A percentile compares a stretch with the other conserved stretches of the same genome.
Conservation (phyloP, 1,140 invertebrate genomes). For the Phortica variegata region DNA sequence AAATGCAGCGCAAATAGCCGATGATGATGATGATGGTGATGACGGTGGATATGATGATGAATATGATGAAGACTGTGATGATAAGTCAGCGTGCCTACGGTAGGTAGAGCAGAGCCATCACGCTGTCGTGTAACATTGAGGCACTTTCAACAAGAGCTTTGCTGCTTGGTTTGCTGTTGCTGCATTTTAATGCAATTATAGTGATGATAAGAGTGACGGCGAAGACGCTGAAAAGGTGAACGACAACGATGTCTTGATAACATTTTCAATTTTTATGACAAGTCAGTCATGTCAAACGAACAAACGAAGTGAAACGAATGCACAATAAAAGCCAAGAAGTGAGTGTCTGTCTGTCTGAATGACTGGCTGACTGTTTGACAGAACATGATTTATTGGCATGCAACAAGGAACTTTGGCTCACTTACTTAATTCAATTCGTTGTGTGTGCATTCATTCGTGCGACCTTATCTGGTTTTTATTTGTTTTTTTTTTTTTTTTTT, state of each 20-base stretch:
- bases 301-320: slow-evolving; percentile 13
- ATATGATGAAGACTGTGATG: too few relatives aligned
- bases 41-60: too few relatives aligned
- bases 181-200: slow-evolving; percentile 47
- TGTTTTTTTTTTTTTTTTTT: too few relatives aligned
- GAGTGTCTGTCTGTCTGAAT: slow-evolving; percentile 20
- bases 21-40: too few relatives aligned
- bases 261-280: slow-evolving; percentile 55
- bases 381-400: slow-evolving; percentile 51
- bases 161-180: too few relatives aligned
- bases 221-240: not conserved
- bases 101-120: too few relatives aligned
- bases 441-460: too few relatives aligned
- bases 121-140: not conserved
- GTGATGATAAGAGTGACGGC: slow-evolving; percentile 34
- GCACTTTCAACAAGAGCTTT: too few relatives aligned
- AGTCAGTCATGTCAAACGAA: slow-evolving; percentile 26
- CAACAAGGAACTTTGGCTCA: slow-evolving; percentile 44
- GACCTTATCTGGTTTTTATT: too few relatives aligned
- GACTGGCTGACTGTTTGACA: slow-evolving; percentile 7
- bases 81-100: too few relatives aligned
- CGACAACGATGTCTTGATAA: slow-evolving; percentile 48
- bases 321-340: slow-evolving; percentile 33
- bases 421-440: too few relatives aligned
- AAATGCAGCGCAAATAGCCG: too few relatives aligned